These are phyloP conservation scores for Bagarius yarrelli DNA, from an alignment of 2,113 vertebrate genomes.

Conservation along the genomic window DNA sequence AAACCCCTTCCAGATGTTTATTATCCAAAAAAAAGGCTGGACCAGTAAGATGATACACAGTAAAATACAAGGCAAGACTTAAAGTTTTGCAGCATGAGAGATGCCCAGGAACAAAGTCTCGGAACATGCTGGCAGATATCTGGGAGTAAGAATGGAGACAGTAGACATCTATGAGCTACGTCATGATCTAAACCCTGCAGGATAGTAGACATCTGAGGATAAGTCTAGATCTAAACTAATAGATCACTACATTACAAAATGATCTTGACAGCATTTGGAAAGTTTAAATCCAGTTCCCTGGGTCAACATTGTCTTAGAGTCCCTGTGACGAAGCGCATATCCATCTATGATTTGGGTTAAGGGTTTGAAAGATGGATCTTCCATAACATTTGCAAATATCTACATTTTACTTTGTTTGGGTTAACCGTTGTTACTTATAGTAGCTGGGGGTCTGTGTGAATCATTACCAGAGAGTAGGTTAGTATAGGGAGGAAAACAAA, in stretches of 20 bases:
- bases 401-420: neutral
- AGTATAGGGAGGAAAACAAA: constrained; percentile 13
- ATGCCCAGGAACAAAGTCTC: neutral
- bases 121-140: no score
- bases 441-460: constrained; percentile 1
- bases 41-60: neutral
- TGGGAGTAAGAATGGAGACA: no score
- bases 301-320: no score
- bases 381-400: neutral
- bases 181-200: neutral
- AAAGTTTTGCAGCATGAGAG: neutral
- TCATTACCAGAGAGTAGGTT: neutral
- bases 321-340: neutral
- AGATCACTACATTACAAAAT: neutral
- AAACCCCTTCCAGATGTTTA: neutral
- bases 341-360: neutral
- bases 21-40: neutral
- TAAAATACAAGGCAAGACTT: neutral
- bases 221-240: neutral
- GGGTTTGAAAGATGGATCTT: neutral
- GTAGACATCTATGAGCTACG: no score
- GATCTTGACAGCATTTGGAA: neutral
- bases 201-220: neutral
- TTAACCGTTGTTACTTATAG: constrained; percentile 8
- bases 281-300: neutral